Base-by-base conservation (phyloP, 2,888 invertebrate species). In the Macrophya annulata region DNA sequence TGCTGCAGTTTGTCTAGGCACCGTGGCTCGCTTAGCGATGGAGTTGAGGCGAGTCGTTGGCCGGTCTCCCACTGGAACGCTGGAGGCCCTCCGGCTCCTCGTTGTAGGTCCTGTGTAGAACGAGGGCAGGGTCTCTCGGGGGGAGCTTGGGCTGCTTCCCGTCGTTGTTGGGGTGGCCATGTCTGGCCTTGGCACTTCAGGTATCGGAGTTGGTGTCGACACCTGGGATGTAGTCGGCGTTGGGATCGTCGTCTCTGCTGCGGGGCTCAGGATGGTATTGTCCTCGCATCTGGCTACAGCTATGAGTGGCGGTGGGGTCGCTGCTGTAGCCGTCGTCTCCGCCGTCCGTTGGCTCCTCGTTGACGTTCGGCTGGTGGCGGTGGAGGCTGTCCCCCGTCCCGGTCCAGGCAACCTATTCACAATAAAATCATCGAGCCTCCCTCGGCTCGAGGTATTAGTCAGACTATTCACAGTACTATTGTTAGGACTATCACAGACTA, bases 171-270 rank as follows among this genome's bases (percentile, higher is more conserved):
- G 71, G 31, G 71, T 25, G 17, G 37, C 71, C 37, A 25, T 71
- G 71, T 25, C 71, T 71, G 31, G 71, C 71, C 71, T 31, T 37
- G 31, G 71, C 71, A 37, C 71, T 25, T 25, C 71, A n/a, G 62
- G n/a, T 10, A n/a, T 37, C 17, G 71, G 31, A 15, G 71, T 12
- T 71, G 31, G 37, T 37, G n/a, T 6, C 25, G n/a, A 25, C 62
- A 25, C n/a, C 62, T n/a, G 62, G 37, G 71, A 25, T 37, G 71
- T 71, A 1, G 31, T 37, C 37, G 71, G 31, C 31, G 71, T 71
- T 5, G 31, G 10, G 15, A 37, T 71, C 71, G 31, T 71, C 37
- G 37, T 71, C 37, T n/a, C n/a, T n/a, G 71, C 17, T 31, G 71
- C 71, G 62, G 25, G 62, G 25, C 62, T 62, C 10, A 3, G 25